Percentiles rank a stretch among this genome's conserved stretches.
Evolutionary conservation across 2,888 invertebrate genomes (phyloP).

Genomic region (Andrena bucephala): DNA sequence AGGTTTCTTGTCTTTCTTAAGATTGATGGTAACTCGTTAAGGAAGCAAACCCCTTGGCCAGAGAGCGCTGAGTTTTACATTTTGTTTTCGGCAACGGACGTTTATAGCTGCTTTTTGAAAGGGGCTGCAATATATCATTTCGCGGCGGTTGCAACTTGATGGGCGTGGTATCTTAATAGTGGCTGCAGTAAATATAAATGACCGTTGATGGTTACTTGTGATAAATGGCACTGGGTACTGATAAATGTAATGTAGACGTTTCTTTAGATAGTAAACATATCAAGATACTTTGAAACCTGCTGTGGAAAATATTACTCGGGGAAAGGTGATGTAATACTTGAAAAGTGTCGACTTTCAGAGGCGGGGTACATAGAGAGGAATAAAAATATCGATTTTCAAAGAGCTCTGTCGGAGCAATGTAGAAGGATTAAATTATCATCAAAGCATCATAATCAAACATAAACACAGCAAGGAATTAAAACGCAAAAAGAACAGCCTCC

Average conservation of each 20-base stretch:
- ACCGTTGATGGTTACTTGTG: no score
- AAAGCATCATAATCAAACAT: background rate
- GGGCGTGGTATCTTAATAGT: background rate
- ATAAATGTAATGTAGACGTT: no score
- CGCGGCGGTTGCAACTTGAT: background rate
- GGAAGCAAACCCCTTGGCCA: background rate
- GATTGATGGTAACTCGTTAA: conserved; percentile 37
- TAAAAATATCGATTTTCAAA: no score
- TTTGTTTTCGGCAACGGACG: background rate
- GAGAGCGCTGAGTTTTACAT: conserved; percentile 3
- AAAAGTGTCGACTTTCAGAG: no score
- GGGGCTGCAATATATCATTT: background rate
- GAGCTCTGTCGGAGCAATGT: no score
- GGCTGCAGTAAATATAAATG: background rate
- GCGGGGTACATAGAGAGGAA: no score
- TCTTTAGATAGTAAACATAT: no score
- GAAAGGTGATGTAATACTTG: no score
- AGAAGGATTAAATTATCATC: no score
- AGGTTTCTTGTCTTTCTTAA: conserved; percentile 20
- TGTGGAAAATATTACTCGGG: no score
- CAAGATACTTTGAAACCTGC: no score
- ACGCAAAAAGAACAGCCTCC: background rate
- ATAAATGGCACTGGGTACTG: no score
- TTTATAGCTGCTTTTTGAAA: background rate
- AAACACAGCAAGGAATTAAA: background rate